Conservation (phyloP, 2,888 invertebrate genomes). For the Nasonovia ribisnigri region DNA sequence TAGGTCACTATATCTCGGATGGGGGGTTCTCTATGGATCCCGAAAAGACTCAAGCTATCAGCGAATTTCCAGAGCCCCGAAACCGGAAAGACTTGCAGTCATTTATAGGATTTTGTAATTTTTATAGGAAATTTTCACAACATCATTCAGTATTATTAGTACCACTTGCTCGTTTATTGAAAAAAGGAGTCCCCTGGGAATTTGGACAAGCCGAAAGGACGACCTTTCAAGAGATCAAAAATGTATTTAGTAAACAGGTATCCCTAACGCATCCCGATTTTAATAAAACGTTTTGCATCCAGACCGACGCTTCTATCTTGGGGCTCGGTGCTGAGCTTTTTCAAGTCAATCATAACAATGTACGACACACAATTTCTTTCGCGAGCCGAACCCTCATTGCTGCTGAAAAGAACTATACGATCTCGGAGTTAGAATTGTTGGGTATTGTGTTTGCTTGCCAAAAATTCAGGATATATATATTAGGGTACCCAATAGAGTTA, state of each 20-base stretch:
- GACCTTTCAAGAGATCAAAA: not conserved
- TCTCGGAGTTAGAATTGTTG: not conserved
- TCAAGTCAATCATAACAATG: not conserved
- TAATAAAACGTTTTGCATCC: not conserved
- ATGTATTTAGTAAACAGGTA: not conserved
- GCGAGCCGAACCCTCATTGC: not conserved
- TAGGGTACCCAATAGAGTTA: not conserved
- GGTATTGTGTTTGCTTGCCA: not conserved
- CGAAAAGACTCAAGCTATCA: not conserved
- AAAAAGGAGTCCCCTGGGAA: not conserved
- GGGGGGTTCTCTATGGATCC: not conserved
- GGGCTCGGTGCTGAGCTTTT: not conserved
- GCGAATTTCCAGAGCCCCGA: not conserved
- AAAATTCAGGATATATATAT: slow-evolving; percentile 11
- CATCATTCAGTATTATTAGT: not conserved
- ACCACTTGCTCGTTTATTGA: not conserved
- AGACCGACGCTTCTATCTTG: not conserved
- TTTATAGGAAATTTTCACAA: slow-evolving; percentile 12
- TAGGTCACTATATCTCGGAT: not conserved
- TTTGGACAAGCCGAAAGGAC: not conserved
- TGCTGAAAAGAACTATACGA: not conserved
- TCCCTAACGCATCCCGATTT: not conserved
- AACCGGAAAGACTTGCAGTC: not conserved
- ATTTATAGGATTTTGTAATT: slow-evolving; percentile 31
- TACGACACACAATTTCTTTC: not conserved